These are phyloP conservation scores for Phalacrocorax pelagicus DNA, from an alignment of 2,113 vertebrate species.

Conservation along the genomic window DNA sequence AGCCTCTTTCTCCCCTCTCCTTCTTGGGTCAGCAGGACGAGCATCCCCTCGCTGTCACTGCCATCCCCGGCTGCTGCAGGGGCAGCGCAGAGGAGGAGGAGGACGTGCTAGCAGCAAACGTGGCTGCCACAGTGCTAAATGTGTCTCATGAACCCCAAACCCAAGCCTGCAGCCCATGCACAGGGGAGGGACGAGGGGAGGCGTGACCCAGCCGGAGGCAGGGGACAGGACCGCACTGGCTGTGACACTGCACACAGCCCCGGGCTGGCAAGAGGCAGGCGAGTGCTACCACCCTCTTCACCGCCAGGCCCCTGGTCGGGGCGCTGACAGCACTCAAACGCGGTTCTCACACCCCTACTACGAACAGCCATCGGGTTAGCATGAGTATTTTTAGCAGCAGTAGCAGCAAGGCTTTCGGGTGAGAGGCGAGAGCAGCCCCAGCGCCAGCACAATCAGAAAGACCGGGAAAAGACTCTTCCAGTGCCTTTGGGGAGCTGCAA, in stretches of 20 bases:
- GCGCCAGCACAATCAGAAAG: background rate
- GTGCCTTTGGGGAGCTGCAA: background rate
- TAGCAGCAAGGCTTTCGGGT: background rate
- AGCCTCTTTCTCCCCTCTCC: background rate
- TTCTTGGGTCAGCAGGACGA: background rate
- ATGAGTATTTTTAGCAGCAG: background rate
- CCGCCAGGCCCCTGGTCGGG: background rate
- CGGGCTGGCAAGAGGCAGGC: background rate
- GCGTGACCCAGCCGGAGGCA: background rate
- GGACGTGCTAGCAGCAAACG: background rate
- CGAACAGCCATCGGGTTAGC: fast-evolving
- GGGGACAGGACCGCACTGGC: background rate
- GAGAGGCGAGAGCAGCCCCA: fast-evolving
- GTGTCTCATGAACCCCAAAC: background rate
- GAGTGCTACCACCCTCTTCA: background rate
- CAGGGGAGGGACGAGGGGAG: background rate
- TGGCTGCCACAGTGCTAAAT: fast-evolving
- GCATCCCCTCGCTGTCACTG: background rate
- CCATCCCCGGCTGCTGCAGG: background rate
- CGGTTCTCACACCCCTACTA: background rate
- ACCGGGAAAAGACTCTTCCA: background rate
- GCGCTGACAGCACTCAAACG: background rate
- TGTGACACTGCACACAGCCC: background rate
- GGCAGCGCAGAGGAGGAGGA: background rate
- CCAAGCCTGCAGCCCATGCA: background rate